These are phyloP conservation scores for Pristionchus exspectatus DNA, from an alignment of 2,888 invertebrate genomes.

Conservation along the genomic window DNA sequence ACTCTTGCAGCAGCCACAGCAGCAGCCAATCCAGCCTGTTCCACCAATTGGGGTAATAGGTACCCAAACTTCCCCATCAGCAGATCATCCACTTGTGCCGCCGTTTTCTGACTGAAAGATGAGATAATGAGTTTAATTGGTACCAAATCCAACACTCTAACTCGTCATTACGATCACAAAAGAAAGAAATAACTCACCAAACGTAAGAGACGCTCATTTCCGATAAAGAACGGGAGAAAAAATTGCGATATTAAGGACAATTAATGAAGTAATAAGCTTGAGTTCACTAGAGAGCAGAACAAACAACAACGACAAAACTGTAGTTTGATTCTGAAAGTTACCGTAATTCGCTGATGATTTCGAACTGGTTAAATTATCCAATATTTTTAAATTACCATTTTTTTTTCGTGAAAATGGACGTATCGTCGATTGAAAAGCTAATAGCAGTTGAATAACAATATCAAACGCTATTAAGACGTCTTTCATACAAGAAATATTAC, in stretches of 20 bases:
- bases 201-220: constrained; percentile 17
- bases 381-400: not conserved
- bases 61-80: constrained; percentile 49
- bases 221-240: not conserved
- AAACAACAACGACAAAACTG: not conserved
- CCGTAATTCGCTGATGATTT: not conserved
- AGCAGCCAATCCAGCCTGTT: constrained; percentile 50
- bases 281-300: not conserved
- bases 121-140: not conserved
- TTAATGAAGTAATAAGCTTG: not conserved
- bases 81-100: constrained; percentile 40
- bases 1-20: constrained; percentile 40
- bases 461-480: too few species aligned
- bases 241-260: not conserved
- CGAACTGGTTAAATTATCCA: not conserved
- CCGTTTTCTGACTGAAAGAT: constrained; percentile 46
- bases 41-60: constrained; percentile 48
- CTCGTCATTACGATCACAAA: not conserved
- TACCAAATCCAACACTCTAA: not conserved
- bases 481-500: too few species aligned
- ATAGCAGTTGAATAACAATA: too few species aligned
- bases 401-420: not conserved
- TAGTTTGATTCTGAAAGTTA: not conserved
- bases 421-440: too few species aligned
- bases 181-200: not conserved